A percentile compares a stretch with the other conserved stretches of the same genome.
Conservation (phyloP, 2,113 vertebrate genomes). For the Odontesthes bonariensis region DNA sequence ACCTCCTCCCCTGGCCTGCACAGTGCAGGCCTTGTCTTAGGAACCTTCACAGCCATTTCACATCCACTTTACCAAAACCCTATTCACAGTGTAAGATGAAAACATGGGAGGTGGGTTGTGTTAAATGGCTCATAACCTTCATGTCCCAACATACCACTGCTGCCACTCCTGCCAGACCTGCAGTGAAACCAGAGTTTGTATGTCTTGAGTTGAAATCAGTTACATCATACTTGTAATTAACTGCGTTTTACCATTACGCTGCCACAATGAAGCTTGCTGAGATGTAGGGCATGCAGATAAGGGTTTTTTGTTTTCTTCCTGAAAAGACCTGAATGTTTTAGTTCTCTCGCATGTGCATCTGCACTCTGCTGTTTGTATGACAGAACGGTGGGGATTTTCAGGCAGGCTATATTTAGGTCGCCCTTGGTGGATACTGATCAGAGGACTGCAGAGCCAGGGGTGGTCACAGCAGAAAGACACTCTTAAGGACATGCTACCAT, state of each 20-base stretch:
- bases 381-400: conserved; percentile 52
- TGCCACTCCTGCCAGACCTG: conserved; percentile 31
- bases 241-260: background rate
- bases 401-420: conserved; percentile 75
- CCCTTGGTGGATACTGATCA: conserved; percentile 59
- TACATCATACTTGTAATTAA: background rate
- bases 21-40: conserved; percentile 57
- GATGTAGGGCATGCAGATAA: background rate
- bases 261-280: background rate
- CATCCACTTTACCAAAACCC: conserved; percentile 31
- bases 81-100: conserved; percentile 47
- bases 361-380: conserved; percentile 36
- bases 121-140: conserved; percentile 63
- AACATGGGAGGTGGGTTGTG: conserved; percentile 33
- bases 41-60: conserved; percentile 17
- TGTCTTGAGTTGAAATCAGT: conserved; percentile 21
- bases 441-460: conserved; percentile 52
- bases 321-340: conserved; percentile 1
- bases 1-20: conserved; percentile 32
- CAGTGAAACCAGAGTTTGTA: conserved; percentile 28
- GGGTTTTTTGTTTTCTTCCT: background rate
- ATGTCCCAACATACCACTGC: conserved; percentile 27
- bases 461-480: conserved; percentile 22
- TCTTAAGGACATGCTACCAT: background rate
- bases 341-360: background rate